These are phyloP conservation scores for Antheraea assamensis DNA, from an alignment of 2,888 invertebrate species.

Conservation along the genomic window DNA sequence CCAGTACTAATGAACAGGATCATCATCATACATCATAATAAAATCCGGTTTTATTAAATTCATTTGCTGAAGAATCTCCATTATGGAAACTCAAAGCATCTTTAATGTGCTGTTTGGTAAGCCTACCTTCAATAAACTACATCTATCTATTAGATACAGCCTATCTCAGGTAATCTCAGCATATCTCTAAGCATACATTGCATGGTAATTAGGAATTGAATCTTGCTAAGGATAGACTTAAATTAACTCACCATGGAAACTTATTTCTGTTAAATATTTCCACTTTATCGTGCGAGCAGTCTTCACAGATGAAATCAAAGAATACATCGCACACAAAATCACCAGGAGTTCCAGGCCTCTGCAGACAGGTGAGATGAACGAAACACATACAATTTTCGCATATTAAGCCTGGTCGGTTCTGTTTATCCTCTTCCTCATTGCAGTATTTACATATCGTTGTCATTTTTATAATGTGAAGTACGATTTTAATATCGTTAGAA, in stretches of 20 bases:
- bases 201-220: too few species aligned
- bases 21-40: too few species aligned
- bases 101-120: too few species aligned
- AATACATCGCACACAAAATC: slow-evolving; percentile 89
- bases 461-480: slow-evolving; percentile 17
- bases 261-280: slow-evolving; percentile 85
- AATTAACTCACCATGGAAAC: slow-evolving; percentile 84
- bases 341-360: slow-evolving; percentile 85
- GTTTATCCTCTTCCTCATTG: slow-evolving; percentile 74
- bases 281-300: slow-evolving; percentile 81
- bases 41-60: too few species aligned
- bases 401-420: slow-evolving; percentile 81
- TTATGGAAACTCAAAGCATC: too few species aligned
- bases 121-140: too few species aligned
- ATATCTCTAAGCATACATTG: too few species aligned
- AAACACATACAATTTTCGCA: slow-evolving; percentile 83
- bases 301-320: slow-evolving; percentile 86
- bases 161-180: too few species aligned
- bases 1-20: too few species aligned
- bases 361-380: slow-evolving; percentile 86
- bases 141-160: too few species aligned
- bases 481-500: not conserved
- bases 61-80: too few species aligned
- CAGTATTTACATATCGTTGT: slow-evolving; percentile 82
- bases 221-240: not conserved